Conservation (phyloP, 2,888 invertebrate species). For the Pheosia gnoma region DNA sequence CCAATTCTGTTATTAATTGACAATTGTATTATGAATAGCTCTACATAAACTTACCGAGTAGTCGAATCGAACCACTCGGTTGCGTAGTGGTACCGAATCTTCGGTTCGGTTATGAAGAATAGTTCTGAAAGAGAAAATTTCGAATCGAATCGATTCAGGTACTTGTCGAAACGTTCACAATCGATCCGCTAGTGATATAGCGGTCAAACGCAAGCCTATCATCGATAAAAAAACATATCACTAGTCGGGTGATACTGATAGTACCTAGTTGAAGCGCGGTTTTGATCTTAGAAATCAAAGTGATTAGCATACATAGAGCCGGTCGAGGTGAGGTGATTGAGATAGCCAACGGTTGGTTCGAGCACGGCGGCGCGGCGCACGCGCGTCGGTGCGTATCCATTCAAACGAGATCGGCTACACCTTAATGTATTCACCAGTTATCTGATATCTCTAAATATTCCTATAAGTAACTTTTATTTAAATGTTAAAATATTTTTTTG, state of each 20-base stretch:
- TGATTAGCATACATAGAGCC: conserved; percentile 65
- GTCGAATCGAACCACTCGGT: too few relatives aligned
- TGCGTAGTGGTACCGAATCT: too few relatives aligned
- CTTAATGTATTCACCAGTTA: conserved; percentile 43
- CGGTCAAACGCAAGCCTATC: too few relatives aligned
- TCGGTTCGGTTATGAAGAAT: too few relatives aligned
- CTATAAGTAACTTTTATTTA: conserved; percentile 11
- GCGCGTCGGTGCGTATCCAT: conserved; percentile 34
- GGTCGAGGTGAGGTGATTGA: conserved; percentile 54
- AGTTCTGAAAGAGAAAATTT: too few relatives aligned
- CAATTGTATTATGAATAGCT: too few relatives aligned
- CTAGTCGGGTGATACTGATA: conserved; percentile 49
- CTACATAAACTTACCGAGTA: too few relatives aligned
- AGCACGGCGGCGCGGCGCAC: conserved; percentile 18
- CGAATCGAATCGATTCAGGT: too few relatives aligned
- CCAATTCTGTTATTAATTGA: too few relatives aligned
- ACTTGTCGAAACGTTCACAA: too few relatives aligned
- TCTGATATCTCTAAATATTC: conserved; percentile 23
- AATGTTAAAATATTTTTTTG: too few relatives aligned
- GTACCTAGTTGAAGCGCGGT: conserved; percentile 43
- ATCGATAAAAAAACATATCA: conserved; percentile 47
- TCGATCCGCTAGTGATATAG: too few relatives aligned
- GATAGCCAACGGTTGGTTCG: conserved; percentile 50
- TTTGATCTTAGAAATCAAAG: conserved; percentile 55
- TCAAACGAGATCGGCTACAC: conserved; percentile 40